These are phyloP conservation scores for Caenorhabditis sp. DNA, from an alignment of 2,888 invertebrate genomes.

Conservation along the genomic window DNA sequence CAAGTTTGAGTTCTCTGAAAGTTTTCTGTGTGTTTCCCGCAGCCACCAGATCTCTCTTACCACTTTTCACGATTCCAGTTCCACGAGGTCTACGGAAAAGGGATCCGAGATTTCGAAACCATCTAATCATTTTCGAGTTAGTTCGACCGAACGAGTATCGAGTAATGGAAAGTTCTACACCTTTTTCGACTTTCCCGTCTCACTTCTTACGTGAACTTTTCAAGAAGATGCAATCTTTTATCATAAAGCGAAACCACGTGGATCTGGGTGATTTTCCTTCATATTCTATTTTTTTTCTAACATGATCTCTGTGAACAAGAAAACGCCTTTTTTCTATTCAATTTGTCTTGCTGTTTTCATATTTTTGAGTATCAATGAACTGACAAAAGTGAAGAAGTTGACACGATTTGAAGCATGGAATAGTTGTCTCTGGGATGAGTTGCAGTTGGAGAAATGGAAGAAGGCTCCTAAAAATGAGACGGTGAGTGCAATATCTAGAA, in stretches of 20 bases:
- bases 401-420: constrained; percentile 15
- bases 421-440: constrained; percentile 13
- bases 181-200: too few species aligned
- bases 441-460: background rate
- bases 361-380: constrained; percentile 19
- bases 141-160: too few species aligned
- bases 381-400: constrained; percentile 18
- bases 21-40: background rate
- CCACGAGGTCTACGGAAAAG: constrained; percentile 39
- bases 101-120: constrained; percentile 40
- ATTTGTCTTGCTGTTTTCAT: constrained; percentile 4
- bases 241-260: too few species aligned
- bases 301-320: background rate
- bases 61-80: constrained; percentile 7
- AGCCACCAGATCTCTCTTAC: background rate
- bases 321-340: constrained; percentile 9
- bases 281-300: background rate
- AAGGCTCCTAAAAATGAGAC: background rate
- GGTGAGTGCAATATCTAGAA: too few species aligned
- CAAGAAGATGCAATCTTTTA: background rate
- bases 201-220: too few species aligned
- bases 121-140: constrained; percentile 44
- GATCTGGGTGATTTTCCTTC: too few species aligned
- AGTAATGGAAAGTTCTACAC: too few species aligned
- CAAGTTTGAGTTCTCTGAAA: constrained; percentile 30